Conservation (phyloP, 2,113 vertebrate species). For the Galemys pyrenaicus region DNA sequence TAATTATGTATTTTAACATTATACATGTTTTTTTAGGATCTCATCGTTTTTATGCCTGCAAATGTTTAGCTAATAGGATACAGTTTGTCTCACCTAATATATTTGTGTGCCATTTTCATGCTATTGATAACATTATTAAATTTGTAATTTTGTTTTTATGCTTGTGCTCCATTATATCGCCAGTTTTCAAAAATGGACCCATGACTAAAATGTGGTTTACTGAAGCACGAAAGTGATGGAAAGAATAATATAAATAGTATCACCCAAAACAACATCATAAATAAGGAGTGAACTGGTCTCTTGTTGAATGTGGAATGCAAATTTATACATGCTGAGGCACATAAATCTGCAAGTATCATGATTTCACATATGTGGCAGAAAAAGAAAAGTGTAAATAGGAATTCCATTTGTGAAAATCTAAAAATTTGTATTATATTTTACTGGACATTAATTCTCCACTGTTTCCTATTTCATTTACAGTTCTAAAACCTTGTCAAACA, state of each 20-base stretch:
- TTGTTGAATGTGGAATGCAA: conserved; percentile 1
- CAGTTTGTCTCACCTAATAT: conserved; percentile 66
- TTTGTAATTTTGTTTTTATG: conserved; percentile 72
- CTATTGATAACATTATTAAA: conserved; percentile 61
- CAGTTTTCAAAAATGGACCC: conserved; percentile 48
- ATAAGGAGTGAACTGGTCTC: conserved; percentile 50
- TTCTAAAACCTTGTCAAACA: conserved; percentile 4
- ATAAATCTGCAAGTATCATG: neutral
- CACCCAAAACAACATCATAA: conserved; percentile 44
- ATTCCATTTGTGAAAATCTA: conserved; percentile 14
- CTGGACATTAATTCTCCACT: conserved; percentile 13
- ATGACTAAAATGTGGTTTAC: conserved; percentile 57
- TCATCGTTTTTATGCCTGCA: neutral
- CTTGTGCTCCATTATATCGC: neutral
- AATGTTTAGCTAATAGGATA: conserved; percentile 45
- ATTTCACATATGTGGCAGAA: neutral
- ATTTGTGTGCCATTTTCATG: conserved; percentile 53
- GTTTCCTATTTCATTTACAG: neutral
- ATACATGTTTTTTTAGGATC: neutral
- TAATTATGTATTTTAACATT: conserved; percentile 13
- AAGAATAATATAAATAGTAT: conserved; percentile 53
- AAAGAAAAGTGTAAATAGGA: neutral
- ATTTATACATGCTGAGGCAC: neutral
- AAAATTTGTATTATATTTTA: conserved; percentile 5
- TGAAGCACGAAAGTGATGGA: conserved; percentile 61